These are phyloP conservation scores for Smithornis capensis DNA, from an alignment of 2,113 vertebrate genomes.

Conservation along the genomic window DNA sequence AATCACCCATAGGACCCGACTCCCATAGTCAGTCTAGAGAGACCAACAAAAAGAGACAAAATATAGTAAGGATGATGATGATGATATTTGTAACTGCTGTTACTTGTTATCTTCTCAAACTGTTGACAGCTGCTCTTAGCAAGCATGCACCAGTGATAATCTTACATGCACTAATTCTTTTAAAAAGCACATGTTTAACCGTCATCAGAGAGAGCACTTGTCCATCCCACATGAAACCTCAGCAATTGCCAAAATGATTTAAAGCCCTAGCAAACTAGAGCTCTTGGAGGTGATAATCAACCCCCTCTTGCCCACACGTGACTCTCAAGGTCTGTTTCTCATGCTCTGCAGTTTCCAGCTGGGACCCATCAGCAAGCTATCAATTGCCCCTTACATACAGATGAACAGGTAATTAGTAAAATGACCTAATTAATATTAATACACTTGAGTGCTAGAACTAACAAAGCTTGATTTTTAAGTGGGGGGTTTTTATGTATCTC, in stretches of 20 bases:
- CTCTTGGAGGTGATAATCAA: slow-evolving; percentile 29
- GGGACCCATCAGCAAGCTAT: slow-evolving; percentile 32
- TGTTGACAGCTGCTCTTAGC: slow-evolving; percentile 43
- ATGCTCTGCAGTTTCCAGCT: slow-evolving; percentile 8
- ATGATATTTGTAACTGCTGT: slow-evolving; percentile 27
- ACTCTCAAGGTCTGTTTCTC: slow-evolving; percentile 29
- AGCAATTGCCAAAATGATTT: slow-evolving; percentile 17
- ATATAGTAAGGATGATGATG: neutral
- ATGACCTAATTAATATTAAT: slow-evolving; percentile 59
- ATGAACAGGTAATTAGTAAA: slow-evolving; percentile 45
- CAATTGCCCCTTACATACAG: slow-evolving; percentile 10
- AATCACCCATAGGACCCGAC: neutral
- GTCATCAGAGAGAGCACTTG: slow-evolving; percentile 7
- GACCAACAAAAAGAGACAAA: slow-evolving; percentile 8
- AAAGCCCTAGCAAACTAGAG: slow-evolving; percentile 6
- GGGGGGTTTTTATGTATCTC: neutral
- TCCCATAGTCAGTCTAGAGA: neutral
- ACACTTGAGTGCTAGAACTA: neutral
- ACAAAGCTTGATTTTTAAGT: neutral
- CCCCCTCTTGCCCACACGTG: neutral
- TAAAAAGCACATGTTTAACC: slow-evolving; percentile 9
- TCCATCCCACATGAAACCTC: neutral
- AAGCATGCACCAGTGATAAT: neutral
- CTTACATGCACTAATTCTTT: neutral
- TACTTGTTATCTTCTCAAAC: slow-evolving; percentile 22